A percentile compares a stretch with the other conserved stretches of the same genome.
Conservation (phyloP, 2,888 invertebrate genomes). For the Neoascia interrupta region DNA sequence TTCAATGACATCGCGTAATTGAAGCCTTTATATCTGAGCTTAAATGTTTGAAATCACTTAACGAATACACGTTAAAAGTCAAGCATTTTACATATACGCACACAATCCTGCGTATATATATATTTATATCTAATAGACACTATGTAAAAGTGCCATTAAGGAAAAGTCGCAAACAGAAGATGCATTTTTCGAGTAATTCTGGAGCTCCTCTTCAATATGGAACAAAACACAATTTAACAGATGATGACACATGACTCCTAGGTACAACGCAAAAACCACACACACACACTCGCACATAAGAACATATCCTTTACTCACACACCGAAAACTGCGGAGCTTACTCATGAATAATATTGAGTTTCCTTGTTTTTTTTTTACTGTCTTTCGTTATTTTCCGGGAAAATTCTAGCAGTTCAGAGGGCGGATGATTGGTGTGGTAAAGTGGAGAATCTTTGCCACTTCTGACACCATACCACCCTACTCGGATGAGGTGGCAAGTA, state of each 20-base stretch:
- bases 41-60: slow-evolving; percentile 60
- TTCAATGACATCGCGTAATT: slow-evolving; percentile 38
- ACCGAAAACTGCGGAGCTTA: slow-evolving; percentile 17
- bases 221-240: slow-evolving; percentile 65
- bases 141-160: slow-evolving; percentile 6
- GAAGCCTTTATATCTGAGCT: slow-evolving; percentile 48
- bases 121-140: background rate
- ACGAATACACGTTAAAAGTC: slow-evolving; percentile 42
- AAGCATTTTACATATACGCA: background rate
- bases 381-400: slow-evolving; percentile 41
- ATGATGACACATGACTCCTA: slow-evolving; percentile 64
- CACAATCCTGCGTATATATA: no score
- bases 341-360: slow-evolving; percentile 64
- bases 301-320: no score
- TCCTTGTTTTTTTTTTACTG: slow-evolving; percentile 25
- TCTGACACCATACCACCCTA: slow-evolving; percentile 12
- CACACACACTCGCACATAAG: no score
- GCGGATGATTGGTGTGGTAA: slow-evolving; percentile 53
- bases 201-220: slow-evolving; percentile 41
- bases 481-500: background rate
- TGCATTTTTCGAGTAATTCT: slow-evolving; percentile 39
- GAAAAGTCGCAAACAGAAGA: no score
- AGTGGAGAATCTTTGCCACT: slow-evolving; percentile 38
- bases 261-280: slow-evolving; percentile 30
- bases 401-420: slow-evolving; percentile 53